Evolutionary conservation across 64 coral and sea anemone genomes (phyloP).

Genomic region (Porites australiensis): DNA sequence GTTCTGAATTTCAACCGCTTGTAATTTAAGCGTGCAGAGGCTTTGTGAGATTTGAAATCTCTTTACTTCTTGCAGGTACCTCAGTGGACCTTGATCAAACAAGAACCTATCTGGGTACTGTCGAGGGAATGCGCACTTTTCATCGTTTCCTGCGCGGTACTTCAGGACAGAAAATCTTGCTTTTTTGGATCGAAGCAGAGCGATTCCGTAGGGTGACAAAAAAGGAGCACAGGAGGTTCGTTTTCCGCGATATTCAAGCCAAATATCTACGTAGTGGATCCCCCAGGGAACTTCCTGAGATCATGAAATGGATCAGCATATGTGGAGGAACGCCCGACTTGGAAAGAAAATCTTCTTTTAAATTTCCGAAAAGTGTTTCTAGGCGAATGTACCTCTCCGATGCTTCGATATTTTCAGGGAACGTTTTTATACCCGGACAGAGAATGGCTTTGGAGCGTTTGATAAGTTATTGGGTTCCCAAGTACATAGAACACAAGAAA

Average conservation of each 20-base stretch:
- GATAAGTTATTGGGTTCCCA: slow-evolving; percentile 74
- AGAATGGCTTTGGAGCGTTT: slow-evolving; percentile 70
- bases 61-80: neutral
- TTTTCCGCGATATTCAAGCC: slow-evolving; percentile 81
- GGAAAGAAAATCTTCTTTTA: slow-evolving; percentile 29
- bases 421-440: slow-evolving; percentile 63
- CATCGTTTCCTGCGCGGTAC: slow-evolving; percentile 73
- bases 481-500: slow-evolving; percentile 70
- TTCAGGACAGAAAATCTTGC: slow-evolving; percentile 63
- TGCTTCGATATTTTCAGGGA: slow-evolving; percentile 72
- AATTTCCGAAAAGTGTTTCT: slow-evolving; percentile 10
- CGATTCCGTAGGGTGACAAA: slow-evolving; percentile 63
- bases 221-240: slow-evolving; percentile 81
- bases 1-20: too few relatives aligned
- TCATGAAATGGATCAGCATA: slow-evolving; percentile 77
- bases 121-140: slow-evolving; percentile 72
- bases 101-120: slow-evolving; percentile 43
- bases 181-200: slow-evolving; percentile 90
- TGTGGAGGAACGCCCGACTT: slow-evolving; percentile 27
- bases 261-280: slow-evolving; percentile 86
- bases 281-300: slow-evolving; percentile 67
- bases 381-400: slow-evolving; percentile 26
- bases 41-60: too few relatives aligned
- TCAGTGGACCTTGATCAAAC: slow-evolving; percentile 7
- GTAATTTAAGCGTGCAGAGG: too few relatives aligned